These are phyloP conservation scores for Chaitophorus viminalis DNA, from an alignment of 2,888 invertebrate species.

Conservation along the genomic window DNA sequence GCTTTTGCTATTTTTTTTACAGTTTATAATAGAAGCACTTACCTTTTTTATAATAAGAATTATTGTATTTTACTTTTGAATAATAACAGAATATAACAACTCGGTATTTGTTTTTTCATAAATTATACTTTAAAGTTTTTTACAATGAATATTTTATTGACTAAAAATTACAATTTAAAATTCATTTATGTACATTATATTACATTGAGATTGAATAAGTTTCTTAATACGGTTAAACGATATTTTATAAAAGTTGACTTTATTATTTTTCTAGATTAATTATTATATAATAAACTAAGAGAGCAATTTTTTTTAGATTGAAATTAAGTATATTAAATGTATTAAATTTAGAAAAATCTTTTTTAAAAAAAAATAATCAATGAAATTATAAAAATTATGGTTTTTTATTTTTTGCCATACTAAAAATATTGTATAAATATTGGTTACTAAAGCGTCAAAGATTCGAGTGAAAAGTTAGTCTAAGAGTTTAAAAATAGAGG, in stretches of 20 bases:
- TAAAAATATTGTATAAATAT: not conserved
- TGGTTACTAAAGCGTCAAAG: not conserved
- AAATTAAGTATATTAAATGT: not conserved
- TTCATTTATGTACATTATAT: not conserved
- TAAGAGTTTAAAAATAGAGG: not conserved
- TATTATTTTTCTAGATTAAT: not conserved
- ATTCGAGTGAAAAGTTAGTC: not conserved
- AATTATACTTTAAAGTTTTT: not conserved
- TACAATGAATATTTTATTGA: not conserved
- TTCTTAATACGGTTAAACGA: not conserved
- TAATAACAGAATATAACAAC: not conserved
- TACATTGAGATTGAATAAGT: not conserved
- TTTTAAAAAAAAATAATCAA: too few species aligned
- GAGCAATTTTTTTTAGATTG: not conserved
- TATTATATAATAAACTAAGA: not conserved
- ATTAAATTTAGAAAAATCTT: not conserved
- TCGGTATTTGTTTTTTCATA: not conserved
- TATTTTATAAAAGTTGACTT: not conserved
- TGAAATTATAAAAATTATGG: too few species aligned
- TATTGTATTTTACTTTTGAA: not conserved
- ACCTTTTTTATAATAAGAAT: not conserved
- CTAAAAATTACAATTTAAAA: not conserved
- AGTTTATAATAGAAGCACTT: too few species aligned
- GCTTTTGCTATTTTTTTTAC: too few species aligned
- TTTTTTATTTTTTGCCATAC: not conserved